Percentiles rank a stretch among this genome's conserved stretches.
Conservation (phyloP, 2,113 vertebrate species). For the Pholis gunnellus region DNA sequence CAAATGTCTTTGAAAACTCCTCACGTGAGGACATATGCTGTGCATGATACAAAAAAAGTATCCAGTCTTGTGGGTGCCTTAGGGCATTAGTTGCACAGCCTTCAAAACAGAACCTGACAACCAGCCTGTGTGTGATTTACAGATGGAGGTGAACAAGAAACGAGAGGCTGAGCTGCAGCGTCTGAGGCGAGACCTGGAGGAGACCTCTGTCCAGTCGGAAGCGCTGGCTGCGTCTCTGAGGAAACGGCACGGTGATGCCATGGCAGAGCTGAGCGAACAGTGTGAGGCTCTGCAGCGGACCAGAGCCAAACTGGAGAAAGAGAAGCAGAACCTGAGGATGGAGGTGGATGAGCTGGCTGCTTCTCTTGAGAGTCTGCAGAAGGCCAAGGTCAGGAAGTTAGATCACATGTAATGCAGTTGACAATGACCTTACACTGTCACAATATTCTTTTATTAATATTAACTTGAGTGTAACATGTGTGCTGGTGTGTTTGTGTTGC, state of each 20-base stretch:
- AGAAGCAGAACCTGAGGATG: conserved; percentile 85
- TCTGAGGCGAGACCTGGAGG: conserved; percentile 85
- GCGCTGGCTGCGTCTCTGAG: conserved; percentile 73
- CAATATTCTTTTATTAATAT: neutral
- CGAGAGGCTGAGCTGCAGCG: conserved; percentile 85
- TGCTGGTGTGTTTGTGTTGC: neutral
- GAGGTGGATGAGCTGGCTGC: conserved; percentile 84
- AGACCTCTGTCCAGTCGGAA: conserved; percentile 82
- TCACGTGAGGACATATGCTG: neutral
- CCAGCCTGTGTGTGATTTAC: neutral
- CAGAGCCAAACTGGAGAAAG: conserved; percentile 86
- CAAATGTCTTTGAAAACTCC: neutral
- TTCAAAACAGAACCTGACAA: neutral
- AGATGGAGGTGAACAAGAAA: conserved; percentile 88
- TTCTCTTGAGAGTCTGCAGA: conserved; percentile 83
- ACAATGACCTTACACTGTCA: neutral
- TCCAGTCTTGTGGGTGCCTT: neutral
- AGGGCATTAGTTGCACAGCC: neutral
- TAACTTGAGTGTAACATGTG: neutral
- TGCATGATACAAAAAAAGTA: neutral
- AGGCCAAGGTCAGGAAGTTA: conserved; percentile 78
- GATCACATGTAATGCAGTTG: neutral
- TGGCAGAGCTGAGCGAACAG: conserved; percentile 84
- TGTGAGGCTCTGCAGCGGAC: conserved; percentile 83
- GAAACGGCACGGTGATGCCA: conserved; percentile 80